Evolutionary conservation across 2,797 vertebrate species (phyloP), one percentile per base, ranked within the genome.

Genomic region (Etheostoma perlongum): DNA sequence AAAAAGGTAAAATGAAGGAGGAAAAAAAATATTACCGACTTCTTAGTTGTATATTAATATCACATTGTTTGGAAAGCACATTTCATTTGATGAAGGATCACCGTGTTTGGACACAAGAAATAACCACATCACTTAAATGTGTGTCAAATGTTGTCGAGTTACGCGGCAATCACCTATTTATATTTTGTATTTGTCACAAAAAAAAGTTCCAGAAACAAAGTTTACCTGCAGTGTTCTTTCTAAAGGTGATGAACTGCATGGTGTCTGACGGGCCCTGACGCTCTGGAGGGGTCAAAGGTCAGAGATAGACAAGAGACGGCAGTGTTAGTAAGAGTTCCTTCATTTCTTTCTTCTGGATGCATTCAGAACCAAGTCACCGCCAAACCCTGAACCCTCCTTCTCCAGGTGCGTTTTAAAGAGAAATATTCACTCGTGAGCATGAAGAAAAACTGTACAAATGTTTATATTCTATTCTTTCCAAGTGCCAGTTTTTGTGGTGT

Each of bases 401-500:
- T 70, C 88, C 68, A 61, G 8, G 83, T 85, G 81, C 88, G 91
- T 93, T 88, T 87, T 86, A 83, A 85, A 84, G 74, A 84, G 78
- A 85, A 90, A 83, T 88, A 86, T 92, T 86, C 81, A 84, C 87
- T 90, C 61, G 72, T 92, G 87, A 92, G 93, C 94, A 95, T 95
- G 94, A 92, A 81, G 81, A 87, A 85, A 90, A 90, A 86, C 74
- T 95, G 90, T 94, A 93, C 91, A 94, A 84, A 92, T 93, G 92
- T 95, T 93, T 92, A 90, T 93, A 92, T 89, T 88, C 62, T 93
- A 82, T 94, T 91, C 88, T 90, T 91, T 94, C 88, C 83, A 92
- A 94, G 93, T 95, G 93, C 92, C 92, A 90, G 89, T 89, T 93
- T 85, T 83, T 82, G 92, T 95, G 89, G 74, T 91, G 91, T 92